Base-by-base conservation (phyloP, 2,888 invertebrate genomes). In the Agrotis puta region DNA sequence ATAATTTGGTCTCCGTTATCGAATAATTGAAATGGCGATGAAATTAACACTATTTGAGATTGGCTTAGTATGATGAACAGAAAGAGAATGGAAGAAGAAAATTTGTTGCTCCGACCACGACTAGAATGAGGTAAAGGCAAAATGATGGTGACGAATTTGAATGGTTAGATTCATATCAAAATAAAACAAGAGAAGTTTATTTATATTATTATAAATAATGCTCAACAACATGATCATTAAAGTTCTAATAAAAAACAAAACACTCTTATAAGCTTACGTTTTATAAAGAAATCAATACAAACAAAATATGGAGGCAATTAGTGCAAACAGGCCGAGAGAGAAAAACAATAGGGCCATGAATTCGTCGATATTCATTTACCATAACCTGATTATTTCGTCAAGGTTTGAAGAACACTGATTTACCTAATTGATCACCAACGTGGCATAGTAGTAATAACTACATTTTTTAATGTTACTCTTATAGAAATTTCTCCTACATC, bases 281-380 rank as follows among this genome's bases (percentile, higher is more conserved):
- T 48, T 68, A 54, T 62, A 68, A 72, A 67, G 53, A 59, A 70
- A 78, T 69, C 61, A 64, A 58, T 70, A 66, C 58, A 70, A 79
- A 82, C 71, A 78, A 80, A 82, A 66, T 77, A 84, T 77, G 63
- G 59, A 85, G 87, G 87, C 88, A 90, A 91, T 91, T 90, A 90
- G 84, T 74, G 77, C 48, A 81, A 86, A 83, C 80, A 81, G 81
- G 81, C 80, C 77, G 77, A 88, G 85, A 82, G 85, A 85, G 87
- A 84, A 82, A 63, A 59, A 61, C 61, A 58, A 64, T 47, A 33
- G 48, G 74, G 79, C 77, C 64, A 77, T 48, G 43, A 74, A 77
- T 56, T 11, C 18, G 9, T 6, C 22, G 24, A 51, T n/a, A 16
- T 24, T 11, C 0, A 2, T 50, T 13, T n/a, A 5, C 13, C 33